These are phyloP conservation scores for Zaprionus vittiger DNA, from an alignment of 1,140 invertebrate genomes.

Conservation along the genomic window DNA sequence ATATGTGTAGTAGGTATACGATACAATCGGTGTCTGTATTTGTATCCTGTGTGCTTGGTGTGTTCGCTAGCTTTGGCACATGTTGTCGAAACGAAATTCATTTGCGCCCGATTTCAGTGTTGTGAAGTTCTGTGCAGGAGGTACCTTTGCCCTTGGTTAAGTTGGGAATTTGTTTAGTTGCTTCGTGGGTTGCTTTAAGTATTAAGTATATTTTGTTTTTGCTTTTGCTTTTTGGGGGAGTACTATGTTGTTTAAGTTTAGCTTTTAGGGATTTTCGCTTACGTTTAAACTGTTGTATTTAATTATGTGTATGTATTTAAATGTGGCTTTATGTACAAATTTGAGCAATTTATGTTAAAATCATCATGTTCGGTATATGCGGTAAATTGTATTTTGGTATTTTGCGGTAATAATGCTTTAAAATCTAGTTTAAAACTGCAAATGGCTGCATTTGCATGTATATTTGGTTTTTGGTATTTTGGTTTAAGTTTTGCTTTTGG, in stretches of 20 bases:
- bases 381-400: constrained; percentile 63
- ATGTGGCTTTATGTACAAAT: constrained; percentile 79
- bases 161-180: not conserved
- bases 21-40: constrained; percentile 50
- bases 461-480: constrained; percentile 72
- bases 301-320: constrained; percentile 78
- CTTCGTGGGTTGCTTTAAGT: constrained; percentile 5
- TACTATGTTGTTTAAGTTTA: constrained; percentile 38
- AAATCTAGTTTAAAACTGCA: constrained; percentile 82
- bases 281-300: constrained; percentile 81
- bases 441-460: constrained; percentile 78
- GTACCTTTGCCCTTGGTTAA: constrained; percentile 30
- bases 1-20: constrained; percentile 55
- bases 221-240: constrained; percentile 7
- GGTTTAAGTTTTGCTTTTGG: constrained; percentile 65
- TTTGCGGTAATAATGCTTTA: constrained; percentile 80
- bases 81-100: constrained; percentile 45
- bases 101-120: constrained; percentile 53
- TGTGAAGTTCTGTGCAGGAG: constrained; percentile 40
- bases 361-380: constrained; percentile 61
- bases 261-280: constrained; percentile 50
- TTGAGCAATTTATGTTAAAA: constrained; percentile 67
- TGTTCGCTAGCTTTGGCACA: constrained; percentile 41
- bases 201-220: constrained; percentile 13
- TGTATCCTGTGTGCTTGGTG: constrained; percentile 27